Evolutionary conservation across 2,113 vertebrate species (phyloP), one percentile per base, ranked within the genome.

Genomic region (Sander lucioperca): DNA sequence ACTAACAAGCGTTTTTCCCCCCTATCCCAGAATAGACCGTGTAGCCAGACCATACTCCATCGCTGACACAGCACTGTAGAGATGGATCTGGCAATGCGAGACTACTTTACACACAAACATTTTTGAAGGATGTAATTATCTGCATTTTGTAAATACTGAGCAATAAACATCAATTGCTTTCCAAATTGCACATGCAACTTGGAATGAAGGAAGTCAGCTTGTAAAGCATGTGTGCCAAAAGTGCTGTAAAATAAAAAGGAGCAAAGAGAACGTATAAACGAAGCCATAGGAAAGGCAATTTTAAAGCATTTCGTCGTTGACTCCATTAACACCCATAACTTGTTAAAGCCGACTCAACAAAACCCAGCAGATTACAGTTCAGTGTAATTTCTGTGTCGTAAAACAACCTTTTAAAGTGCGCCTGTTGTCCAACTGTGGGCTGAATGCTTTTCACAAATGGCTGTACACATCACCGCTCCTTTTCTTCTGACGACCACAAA

Each of bases 361-460:
- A 79, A 75, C 74, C 9, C 79, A 62, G 54, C 45, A 65, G 69
- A 79, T 79, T 76, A 69, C 57, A 79, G 62, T 78, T 78, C 3
- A 13, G 36, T 69, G 36, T 82, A 83, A 89, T 85, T 64, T 58
- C 62, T 47, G 43, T 11, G 30, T 81, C 21, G 11, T 79, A 82
- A 80, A 79, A 59, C 57, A 63, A 47, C 0, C 10, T 66, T 62
- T 47, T 71, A 76, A 16, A 62, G 21, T 7, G 39, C 18, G 71
- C 18, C 75, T 79, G 73, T 77, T 91, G 82, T 88, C 83, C 87
- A 70, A 68, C 77, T 81, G 67, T n/a, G n/a, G 59, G 43, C 66
- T 79, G 73, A 78, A 75, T 51, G 64, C 86, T 89, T 91, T 83
- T 78, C 86, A 84, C 86, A 61, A 87, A 90, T 80, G 91, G 88